Evolutionary conservation across 2,797 vertebrate species (phyloP), one percentile per base, ranked within the genome.

Genomic region (Loris lydekkerianus): DNA sequence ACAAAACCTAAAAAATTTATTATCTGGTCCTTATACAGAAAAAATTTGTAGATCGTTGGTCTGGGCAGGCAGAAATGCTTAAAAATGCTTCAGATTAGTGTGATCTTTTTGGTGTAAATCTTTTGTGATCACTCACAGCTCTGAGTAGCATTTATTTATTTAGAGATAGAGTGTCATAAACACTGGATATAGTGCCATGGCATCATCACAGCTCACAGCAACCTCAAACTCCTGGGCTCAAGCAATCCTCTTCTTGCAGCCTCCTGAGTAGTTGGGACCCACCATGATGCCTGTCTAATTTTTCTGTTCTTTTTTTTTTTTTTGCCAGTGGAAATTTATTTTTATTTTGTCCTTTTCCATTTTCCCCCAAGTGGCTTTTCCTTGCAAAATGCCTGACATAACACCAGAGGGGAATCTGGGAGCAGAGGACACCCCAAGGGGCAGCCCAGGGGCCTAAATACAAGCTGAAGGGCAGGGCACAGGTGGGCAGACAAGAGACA

Each of bases 321-420:
- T 34, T 34, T 34, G 97, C 96, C 96, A 93, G 82, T 97, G 97
- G 97, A 97, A 93, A 97, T 98, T 97, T 98, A 98, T 89, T 76
- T 92, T 84, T 83, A 69, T 82, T 95, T 96, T 97, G 89, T 96
- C 34, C 34, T 34, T 34, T 34, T 34, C 86, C 46, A 23, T 95
- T 89, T 96, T 93, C 90, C 93, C 97, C 96, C 96, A 97, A 97
- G 97, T 97, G 97, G 97, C 96, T 97, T 97, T 97, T 96, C 96
- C 96, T 97, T 95, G 95, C 92, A 96, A 96, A 97, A 97, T 73
- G 96, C 95, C 96, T 94, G 93, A 95, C 93, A 82, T 81, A 65
- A 95, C 94, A 95, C 94, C 95, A 95, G 80, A 96, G 91, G 86
- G 95, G 96, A 91, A 94, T 84, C 81, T 86, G 94, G 96, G 94